phyloP scores from a whole-genome alignment of 2,113 vertebrate genomes.

The Xenotilapia leptura region DNA sequence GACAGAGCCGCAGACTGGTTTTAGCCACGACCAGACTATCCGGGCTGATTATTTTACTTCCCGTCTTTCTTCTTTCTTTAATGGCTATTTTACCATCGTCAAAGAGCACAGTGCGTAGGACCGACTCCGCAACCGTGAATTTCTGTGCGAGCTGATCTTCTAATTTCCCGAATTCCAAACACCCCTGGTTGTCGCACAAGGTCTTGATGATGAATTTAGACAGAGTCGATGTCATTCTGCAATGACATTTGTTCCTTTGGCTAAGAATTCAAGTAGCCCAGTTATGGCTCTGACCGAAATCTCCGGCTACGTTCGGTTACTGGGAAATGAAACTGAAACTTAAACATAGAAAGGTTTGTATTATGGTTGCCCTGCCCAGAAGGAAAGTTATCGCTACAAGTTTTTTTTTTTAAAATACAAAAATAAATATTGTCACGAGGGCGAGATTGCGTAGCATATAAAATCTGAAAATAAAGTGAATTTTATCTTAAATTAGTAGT shows the following conservation, averaged over 20 bases:
- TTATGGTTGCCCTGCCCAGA: neutral
- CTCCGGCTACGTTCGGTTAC: neutral
- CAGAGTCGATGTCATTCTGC: constrained; percentile 13
- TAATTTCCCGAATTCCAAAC: constrained; percentile 42
- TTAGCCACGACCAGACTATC: constrained; percentile 59
- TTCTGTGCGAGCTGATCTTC: neutral
- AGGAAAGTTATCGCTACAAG: neutral
- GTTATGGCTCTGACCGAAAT: neutral
- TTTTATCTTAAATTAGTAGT: neutral
- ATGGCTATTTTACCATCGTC: constrained; percentile 48
- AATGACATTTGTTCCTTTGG: fast-evolving
- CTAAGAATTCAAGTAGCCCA: neutral
- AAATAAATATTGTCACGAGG: neutral
- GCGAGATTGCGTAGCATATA: neutral
- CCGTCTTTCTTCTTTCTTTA: neutral
- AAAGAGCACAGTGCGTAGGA: constrained; percentile 12
- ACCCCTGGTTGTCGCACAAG: constrained; percentile 56
- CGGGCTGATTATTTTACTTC: neutral
- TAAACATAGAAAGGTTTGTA: fast-evolving
- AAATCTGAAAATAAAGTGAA: neutral
- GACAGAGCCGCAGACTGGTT: constrained; percentile 59
- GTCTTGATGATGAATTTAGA: constrained; percentile 6
- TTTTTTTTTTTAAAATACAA: fast-evolving
- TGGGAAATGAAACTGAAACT: constrained; percentile 55
- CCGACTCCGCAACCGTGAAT: neutral